Conservation (phyloP, 2,888 invertebrate species). For the Diarsia dahlii region DNA sequence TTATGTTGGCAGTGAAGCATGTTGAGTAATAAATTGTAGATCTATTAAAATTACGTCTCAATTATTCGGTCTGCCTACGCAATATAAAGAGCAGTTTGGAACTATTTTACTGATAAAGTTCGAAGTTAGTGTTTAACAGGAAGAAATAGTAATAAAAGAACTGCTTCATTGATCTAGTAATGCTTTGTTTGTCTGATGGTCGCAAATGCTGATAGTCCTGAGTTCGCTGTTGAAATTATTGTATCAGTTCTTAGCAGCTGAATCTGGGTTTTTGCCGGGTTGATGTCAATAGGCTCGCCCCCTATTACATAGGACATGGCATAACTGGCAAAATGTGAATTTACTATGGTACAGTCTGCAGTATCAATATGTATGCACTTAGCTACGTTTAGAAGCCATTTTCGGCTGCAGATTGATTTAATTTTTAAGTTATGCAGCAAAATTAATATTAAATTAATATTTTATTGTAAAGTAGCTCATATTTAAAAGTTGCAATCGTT, state of each 20-base stretch:
- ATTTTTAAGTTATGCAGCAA: no score
- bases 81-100: not conserved
- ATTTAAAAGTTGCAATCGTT: no score
- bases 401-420: no score
- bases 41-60: slow-evolving; percentile 34
- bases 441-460: no score
- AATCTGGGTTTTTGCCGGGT: not conserved
- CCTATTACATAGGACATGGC: no score
- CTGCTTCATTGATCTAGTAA: not conserved
- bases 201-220: not conserved
- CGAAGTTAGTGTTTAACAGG: not conserved
- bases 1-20: slow-evolving; percentile 8
- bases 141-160: not conserved
- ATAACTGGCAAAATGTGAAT: not conserved
- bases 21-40: slow-evolving; percentile 21
- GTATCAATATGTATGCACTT: no score
- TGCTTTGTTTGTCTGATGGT: not conserved
- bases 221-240: not conserved
- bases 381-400: no score
- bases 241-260: not conserved
- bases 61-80: slow-evolving; percentile 24
- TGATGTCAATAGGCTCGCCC: no score
- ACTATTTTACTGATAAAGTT: slow-evolving; percentile 3
- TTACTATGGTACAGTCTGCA: not conserved
- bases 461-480: no score